Base-by-base conservation (phyloP, 35 echinoderm and acorn worm species). In the Heliocidaris erythrogramma region DNA sequence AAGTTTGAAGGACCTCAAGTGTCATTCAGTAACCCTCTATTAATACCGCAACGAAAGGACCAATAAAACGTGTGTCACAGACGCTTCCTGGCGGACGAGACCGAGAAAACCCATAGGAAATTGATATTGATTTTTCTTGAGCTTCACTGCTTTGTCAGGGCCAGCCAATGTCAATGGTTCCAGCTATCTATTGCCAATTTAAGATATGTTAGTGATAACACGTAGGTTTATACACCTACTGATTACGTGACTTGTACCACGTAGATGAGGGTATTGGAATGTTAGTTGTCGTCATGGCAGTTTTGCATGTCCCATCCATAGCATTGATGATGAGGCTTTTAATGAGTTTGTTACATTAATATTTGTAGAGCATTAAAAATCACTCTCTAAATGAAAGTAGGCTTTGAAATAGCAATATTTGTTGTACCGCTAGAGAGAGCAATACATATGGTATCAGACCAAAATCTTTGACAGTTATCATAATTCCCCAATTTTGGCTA, bases 41-140 rank as follows among this genome's bases (percentile, higher is more conserved):
- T 18, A 78, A 78, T 78, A 78, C 65, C 21, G 21, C 65, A 24
- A 78, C 65, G 27, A n/a, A 78, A 24, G 27, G 27, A 78, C 65
- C 65, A 78, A 78, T 78, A 78, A 78, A n/a, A 78, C 65, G 65
- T 78, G 65, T 78, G 65, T 78, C 65, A 78, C 65, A 24, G 61
- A 18, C 27, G 65, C 65, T n/a, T 78, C 65, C 5, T 5, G 18
- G 65, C 65, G 65, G 65, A 78, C n/a, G 65, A 27, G 65, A 78
- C 65, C 65, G 27, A 78, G 65, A 78, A 78, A 71, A 78, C 18
- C 60, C 65, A 18, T n/a, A 78, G 65, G 65, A 78, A 78, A 78
- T 78, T 78, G 65, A 17, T 78, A 78, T 78, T 78, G 65, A 78
- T 78, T 78, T 78, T n/a, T 78, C 65, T 78, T 78, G 65, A 78